Evolutionary conservation across 1,140 invertebrate genomes (phyloP).

Genomic region (Theocolax elegans): DNA sequence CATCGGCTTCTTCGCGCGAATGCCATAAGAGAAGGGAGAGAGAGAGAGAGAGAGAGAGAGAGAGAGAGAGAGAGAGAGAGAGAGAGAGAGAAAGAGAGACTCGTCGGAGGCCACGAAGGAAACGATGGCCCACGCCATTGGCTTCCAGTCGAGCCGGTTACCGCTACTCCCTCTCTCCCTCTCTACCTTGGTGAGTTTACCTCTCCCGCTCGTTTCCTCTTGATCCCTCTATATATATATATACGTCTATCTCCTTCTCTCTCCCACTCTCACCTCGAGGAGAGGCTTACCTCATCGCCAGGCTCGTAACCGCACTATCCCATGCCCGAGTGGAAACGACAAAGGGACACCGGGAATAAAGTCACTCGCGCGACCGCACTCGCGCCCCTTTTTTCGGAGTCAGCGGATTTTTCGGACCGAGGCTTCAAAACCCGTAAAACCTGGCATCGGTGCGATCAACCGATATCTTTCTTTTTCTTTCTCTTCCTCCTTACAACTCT

Average conservation of each 20-base stretch:
- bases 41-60: constrained; percentile 24
- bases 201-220: constrained; percentile 23
- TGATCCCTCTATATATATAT: constrained; percentile 47
- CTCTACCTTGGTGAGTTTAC: constrained; percentile 47
- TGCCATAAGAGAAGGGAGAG: not conserved
- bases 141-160: constrained; percentile 61
- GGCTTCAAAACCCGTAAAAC: not conserved
- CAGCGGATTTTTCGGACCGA: constrained; percentile 4
- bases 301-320: constrained; percentile 13
- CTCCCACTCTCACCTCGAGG: not conserved
- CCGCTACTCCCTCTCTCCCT: constrained; percentile 50
- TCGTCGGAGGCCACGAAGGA: not conserved
- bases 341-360: not conserved
- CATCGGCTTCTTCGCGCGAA: constrained; percentile 51
- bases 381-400: too few species aligned
- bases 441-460: too few species aligned
- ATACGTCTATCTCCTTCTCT: constrained; percentile 28
- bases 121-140: constrained; percentile 59
- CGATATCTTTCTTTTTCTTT: too few species aligned
- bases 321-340: not conserved
- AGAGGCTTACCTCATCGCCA: constrained; percentile 25
- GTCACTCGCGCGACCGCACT: too few species aligned
- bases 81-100: constrained; percentile 24
- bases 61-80: not conserved
- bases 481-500: too few species aligned